Percentiles rank a stretch among this genome's conserved stretches.
phyloP scores from a whole-genome alignment of 2,113 vertebrate genomes.

The Cochlearius cochlearius region DNA sequence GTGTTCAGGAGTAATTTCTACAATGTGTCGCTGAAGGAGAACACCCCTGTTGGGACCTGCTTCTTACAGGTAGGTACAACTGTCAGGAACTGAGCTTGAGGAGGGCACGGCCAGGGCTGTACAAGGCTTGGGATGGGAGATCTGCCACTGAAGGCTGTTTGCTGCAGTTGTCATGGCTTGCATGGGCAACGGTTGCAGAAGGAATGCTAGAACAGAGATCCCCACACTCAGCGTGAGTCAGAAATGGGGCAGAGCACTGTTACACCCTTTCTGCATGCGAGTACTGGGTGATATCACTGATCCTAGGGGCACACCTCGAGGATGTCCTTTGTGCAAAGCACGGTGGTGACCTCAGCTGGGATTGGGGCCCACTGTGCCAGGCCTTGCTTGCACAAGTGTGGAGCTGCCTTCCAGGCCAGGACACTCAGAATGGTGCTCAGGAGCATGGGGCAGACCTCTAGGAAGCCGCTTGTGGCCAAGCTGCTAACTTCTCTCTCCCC shows the following conservation, averaged over 20 bases:
- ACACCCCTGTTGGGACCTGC: constrained; percentile 88
- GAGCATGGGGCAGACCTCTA: not conserved
- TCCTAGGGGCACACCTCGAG: rapidly evolving
- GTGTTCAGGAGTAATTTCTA: constrained; percentile 89
- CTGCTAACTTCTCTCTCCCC: not conserved
- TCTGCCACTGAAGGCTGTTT: not conserved
- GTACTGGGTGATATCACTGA: not conserved
- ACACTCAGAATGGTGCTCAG: not conserved
- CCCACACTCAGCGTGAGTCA: rapidly evolving
- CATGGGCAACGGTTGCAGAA: rapidly evolving
- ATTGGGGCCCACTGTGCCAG: not conserved
- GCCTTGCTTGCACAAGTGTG: not conserved
- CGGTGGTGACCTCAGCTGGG: not conserved
- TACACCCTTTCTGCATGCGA: not conserved
- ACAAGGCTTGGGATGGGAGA: not conserved
- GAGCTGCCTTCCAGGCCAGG: not conserved
- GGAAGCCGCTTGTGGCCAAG: not conserved
- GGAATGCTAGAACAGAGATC: not conserved
- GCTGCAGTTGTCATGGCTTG: not conserved
- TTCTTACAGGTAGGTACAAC: constrained; percentile 88
- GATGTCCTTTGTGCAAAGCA: not conserved
- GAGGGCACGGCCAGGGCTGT: not conserved
- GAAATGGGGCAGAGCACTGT: not conserved
- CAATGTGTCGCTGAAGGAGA: constrained; percentile 91
- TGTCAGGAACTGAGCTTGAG: not conserved